These are phyloP conservation scores for Cosmorhoe ocellata DNA, from an alignment of 2,888 invertebrate genomes.

Conservation along the genomic window DNA sequence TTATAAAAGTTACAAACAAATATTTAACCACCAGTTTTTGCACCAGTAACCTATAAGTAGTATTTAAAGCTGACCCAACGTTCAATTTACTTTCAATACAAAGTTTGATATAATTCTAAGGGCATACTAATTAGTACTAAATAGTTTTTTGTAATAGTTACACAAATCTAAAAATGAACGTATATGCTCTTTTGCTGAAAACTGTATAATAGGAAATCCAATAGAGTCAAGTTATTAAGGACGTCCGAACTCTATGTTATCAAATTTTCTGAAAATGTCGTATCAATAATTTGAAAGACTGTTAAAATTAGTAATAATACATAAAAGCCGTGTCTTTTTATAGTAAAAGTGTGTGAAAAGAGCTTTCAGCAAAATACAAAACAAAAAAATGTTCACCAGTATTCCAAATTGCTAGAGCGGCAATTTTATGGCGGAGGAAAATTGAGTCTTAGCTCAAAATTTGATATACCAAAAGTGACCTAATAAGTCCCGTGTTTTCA, in stretches of 20 bases:
- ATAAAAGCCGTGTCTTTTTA: not conserved
- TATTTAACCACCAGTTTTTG: no score
- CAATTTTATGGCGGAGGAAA: no score
- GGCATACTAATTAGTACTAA: no score
- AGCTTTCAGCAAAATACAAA: not conserved
- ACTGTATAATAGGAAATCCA: constrained; percentile 27
- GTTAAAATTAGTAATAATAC: constrained; percentile 2
- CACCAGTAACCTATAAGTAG: no score
- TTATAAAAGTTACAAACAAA: no score
- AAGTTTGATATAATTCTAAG: no score
- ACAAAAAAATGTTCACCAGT: no score
- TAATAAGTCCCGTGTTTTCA: constrained; percentile 13
- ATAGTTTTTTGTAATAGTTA: no score
- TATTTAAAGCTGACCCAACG: no score
- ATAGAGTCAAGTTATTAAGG: constrained; percentile 32
- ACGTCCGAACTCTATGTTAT: constrained; percentile 25
- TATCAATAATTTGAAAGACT: constrained; percentile 14
- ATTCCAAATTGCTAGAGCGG: no score
- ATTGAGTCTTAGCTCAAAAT: no score
- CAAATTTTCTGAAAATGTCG: constrained; percentile 20
- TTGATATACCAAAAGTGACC: constrained; percentile 5
- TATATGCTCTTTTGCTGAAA: constrained; percentile 6
- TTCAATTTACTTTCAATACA: no score
- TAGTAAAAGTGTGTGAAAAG: constrained; percentile 1
- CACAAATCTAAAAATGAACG: not conserved